Conservation (phyloP, 2,797 vertebrate species). For the Crax fasciolata region DNA sequence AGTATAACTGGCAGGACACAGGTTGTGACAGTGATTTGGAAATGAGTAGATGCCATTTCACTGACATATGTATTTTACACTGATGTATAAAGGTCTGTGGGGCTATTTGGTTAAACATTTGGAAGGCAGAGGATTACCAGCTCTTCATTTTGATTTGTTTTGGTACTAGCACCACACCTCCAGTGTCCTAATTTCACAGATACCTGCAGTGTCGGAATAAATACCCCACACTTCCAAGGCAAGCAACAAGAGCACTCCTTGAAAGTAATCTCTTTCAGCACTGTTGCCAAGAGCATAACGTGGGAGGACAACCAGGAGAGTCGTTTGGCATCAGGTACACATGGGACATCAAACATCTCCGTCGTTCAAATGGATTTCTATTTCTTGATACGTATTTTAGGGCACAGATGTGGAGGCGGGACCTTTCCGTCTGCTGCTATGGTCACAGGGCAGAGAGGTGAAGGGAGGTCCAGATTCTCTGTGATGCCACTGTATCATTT, state of each 20-base stretch:
- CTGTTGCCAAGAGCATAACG: not conserved
- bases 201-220: slow-evolving; percentile 1
- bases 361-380: not conserved
- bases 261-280: not conserved
- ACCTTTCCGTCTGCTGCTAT: not conserved
- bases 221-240: not conserved
- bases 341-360: not conserved
- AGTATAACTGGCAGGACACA: not conserved
- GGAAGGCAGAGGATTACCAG: not conserved
- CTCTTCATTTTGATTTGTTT: not conserved
- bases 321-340: not conserved
- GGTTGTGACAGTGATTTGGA: not conserved
- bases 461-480: not conserved
- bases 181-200: slow-evolving; percentile 6
- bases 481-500: not conserved
- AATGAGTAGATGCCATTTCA: not conserved
- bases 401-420: slow-evolving; percentile 1
- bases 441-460: not conserved
- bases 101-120: not conserved
- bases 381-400: not conserved
- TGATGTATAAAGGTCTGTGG: not conserved
- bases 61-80: not conserved
- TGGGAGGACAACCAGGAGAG: not conserved
- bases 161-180: not conserved
- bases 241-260: not conserved